A percentile compares a stretch with the other conserved stretches of the same genome.
Evolutionary conservation across 1,140 invertebrate genomes (phyloP).

Genomic region (Orius laevigatus): DNA sequence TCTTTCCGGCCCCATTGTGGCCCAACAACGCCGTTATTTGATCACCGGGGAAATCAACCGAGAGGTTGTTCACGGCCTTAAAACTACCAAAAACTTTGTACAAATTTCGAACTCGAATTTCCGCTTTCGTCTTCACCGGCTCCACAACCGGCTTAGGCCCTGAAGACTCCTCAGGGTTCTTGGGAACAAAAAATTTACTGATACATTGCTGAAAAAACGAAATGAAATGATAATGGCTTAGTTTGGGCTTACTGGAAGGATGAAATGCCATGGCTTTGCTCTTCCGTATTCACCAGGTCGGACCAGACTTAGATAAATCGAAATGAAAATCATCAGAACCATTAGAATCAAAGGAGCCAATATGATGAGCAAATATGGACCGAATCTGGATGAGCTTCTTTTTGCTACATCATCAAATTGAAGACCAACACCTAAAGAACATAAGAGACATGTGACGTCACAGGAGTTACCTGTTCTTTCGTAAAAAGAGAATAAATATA

Average conservation of each 20-base stretch:
- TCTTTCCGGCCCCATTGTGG: slow-evolving; percentile 50
- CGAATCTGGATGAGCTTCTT: too few species aligned
- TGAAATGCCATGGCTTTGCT: slow-evolving; percentile 9
- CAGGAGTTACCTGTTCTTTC: too few species aligned
- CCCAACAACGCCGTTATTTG: slow-evolving; percentile 61
- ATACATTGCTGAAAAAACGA: slow-evolving; percentile 8
- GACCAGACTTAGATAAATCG: slow-evolving; percentile 35
- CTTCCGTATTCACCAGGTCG: slow-evolving; percentile 37
- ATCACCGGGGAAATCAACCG: slow-evolving; percentile 49
- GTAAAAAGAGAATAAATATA: too few species aligned
- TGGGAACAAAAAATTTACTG: too few species aligned
- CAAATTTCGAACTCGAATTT: slow-evolving; percentile 22
- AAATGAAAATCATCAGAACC: neutral
- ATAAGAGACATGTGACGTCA: too few species aligned
- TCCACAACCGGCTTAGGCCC: slow-evolving; percentile 7
- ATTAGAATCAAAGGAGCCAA: neutral
- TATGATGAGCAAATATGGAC: neutral
- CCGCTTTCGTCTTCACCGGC: slow-evolving; percentile 1
- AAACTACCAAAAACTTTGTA: slow-evolving; percentile 44
- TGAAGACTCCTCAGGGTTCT: neutral
- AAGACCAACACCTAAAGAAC: too few species aligned
- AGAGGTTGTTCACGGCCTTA: slow-evolving; percentile 37
- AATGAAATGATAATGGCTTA: neutral
- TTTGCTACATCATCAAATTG: too few species aligned
- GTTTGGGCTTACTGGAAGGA: slow-evolving; percentile 1